Percentiles rank a stretch among this genome's conserved stretches.
These are phyloP conservation scores for Murina feae DNA, from an alignment of 2,113 vertebrate genomes.

Conservation along the genomic window DNA sequence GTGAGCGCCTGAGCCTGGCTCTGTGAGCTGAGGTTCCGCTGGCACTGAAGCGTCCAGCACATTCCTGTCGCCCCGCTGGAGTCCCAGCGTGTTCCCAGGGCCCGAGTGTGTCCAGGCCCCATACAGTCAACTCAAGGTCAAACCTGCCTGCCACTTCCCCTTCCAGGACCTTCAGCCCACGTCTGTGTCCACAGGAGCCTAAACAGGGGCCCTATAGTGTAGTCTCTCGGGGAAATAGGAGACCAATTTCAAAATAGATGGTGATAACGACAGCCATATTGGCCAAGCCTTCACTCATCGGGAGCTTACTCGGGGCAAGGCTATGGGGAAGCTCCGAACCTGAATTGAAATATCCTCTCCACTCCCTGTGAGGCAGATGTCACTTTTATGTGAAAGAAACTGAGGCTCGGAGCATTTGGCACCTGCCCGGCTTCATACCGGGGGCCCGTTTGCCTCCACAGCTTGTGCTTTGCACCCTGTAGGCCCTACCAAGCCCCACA, in stretches of 20 bases:
- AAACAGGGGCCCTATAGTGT: neutral
- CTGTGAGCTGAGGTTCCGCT: neutral
- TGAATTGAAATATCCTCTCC: slow-evolving; percentile 14
- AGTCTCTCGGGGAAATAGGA: neutral
- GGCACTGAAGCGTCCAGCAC: neutral
- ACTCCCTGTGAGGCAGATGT: neutral
- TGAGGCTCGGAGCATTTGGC: neutral
- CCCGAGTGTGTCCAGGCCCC: neutral
- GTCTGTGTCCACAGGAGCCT: neutral
- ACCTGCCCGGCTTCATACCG: neutral
- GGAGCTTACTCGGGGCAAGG: neutral
- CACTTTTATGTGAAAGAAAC: slow-evolving; percentile 26
- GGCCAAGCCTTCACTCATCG: neutral
- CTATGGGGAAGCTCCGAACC: neutral
- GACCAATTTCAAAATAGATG: neutral
- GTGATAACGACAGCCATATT: neutral
- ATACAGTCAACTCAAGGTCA: neutral
- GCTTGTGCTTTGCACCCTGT: neutral
- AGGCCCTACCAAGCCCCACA: neutral
- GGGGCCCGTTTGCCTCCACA: neutral
- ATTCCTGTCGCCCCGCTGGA: neutral
- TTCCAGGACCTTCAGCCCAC: neutral
- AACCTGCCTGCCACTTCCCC: neutral
- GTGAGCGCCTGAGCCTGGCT: neutral
- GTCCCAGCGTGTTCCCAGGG: neutral